Conservation (phyloP, 1,140 invertebrate genomes). For the Zelostemma sp. region DNA sequence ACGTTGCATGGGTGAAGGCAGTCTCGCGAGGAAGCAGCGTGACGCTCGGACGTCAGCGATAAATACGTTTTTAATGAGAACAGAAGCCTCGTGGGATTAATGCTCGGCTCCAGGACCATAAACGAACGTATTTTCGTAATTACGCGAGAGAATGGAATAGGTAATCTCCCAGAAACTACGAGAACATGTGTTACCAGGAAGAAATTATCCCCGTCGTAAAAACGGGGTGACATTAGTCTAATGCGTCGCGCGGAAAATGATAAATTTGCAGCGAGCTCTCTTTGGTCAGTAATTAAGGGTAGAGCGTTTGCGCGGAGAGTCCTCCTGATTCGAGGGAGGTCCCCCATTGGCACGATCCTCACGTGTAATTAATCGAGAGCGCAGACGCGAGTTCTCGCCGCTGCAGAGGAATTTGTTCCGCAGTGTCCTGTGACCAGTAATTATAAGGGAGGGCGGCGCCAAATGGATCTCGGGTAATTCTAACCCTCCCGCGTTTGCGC, state of each 20-base stretch:
- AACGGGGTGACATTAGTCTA: slow-evolving; percentile 15
- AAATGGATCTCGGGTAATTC: slow-evolving; percentile 32
- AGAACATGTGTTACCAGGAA: slow-evolving; percentile 43
- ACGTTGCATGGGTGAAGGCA: slow-evolving; percentile 3
- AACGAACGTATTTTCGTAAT: slow-evolving; percentile 37
- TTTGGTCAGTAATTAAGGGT: slow-evolving; percentile 63
- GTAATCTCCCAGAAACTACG: slow-evolving; percentile 48
- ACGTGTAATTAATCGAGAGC: slow-evolving; percentile 54
- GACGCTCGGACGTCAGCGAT: slow-evolving; percentile 14
- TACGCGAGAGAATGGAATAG: slow-evolving; percentile 28
- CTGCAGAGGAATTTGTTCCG: slow-evolving; percentile 37
- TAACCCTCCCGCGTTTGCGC: slow-evolving; percentile 51
- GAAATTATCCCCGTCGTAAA: slow-evolving; percentile 41
- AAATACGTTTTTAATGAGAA: slow-evolving; percentile 54
- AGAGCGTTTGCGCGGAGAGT: slow-evolving; percentile 59
- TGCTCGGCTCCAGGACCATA: slow-evolving; percentile 20
- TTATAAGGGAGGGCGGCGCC: slow-evolving; percentile 54
- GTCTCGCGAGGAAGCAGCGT: neutral
- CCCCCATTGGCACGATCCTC: slow-evolving; percentile 58
- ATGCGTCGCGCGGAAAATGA: slow-evolving; percentile 5
- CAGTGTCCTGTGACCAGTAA: slow-evolving; percentile 54
- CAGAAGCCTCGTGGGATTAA: slow-evolving; percentile 36
- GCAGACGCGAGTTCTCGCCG: slow-evolving; percentile 57
- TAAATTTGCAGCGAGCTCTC: slow-evolving; percentile 17
- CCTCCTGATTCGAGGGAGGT: slow-evolving; percentile 30